Base-by-base conservation (phyloP, 2,113 vertebrate species). In the Dryoscopus gambensis region DNA sequence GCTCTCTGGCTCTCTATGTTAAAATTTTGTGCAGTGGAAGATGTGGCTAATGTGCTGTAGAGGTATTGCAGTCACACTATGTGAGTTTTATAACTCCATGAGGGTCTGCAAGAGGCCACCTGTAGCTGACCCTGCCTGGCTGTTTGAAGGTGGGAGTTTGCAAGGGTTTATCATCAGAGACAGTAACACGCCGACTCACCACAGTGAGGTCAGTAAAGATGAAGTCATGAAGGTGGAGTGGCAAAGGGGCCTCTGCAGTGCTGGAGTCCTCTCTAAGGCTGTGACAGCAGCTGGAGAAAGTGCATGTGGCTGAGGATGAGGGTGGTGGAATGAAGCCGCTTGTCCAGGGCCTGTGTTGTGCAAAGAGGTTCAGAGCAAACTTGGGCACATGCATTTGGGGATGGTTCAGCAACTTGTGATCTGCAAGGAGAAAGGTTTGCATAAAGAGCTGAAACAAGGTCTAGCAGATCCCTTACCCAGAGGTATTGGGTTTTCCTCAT, bases 371-470 rank as follows among this genome's bases (percentile, higher is more conserved):
- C 57, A 69, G 56, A 53, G 28, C 16, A 60, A 79, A 13, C 23
- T 28, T 3, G 1, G 22, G 39, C 28, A 28, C 3, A 0, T 4
- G 5, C 0, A 2, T 64, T 28, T 84, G 68, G n/a, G 23, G 8
- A 33, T 52, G 19, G 44, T 49, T 35, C 40, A 68, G 49, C 33
- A 67, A 7, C n/a, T 28, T n/a, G 7, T 33, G n/a, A 31, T 57
- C 56, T 70, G 7, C 33, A 60, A 89, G 24, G 17, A 78, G 31
- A 33, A 74, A 69, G 25, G 6, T 69, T 76, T 65, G 31, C 25
- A 10, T 46, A 24, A 60, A 81, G 47, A 84, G 15, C 11, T 57
- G 69, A 49, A 84, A 62, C 30, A 73, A 67, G 1, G 3, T 31
- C 52, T 33, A 86, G 35, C 22, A 83, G 42, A 79, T 37, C 28